Evolutionary conservation across 2,113 vertebrate genomes (phyloP).

Genomic region (Pollimyrus isidori): DNA sequence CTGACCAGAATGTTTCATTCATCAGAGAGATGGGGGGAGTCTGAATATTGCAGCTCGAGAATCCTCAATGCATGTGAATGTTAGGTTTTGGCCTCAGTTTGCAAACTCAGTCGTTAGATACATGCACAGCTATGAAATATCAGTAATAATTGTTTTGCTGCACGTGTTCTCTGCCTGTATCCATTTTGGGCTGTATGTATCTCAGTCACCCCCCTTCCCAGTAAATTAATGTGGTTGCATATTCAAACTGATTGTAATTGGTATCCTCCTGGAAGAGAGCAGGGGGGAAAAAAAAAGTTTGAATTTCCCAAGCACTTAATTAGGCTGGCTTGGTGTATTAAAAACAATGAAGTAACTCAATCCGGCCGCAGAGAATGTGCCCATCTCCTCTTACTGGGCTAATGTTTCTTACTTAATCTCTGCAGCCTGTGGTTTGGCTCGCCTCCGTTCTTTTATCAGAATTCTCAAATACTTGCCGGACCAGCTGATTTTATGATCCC

Average conservation of each 20-base stretch:
- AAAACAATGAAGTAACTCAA: constrained; percentile 71
- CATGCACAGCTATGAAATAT: neutral
- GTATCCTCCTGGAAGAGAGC: constrained; percentile 66
- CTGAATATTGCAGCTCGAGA: neutral
- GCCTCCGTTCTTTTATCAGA: constrained; percentile 45
- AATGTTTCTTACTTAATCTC: constrained; percentile 50
- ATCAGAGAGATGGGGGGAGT: neutral
- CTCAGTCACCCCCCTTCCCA: constrained; percentile 47
- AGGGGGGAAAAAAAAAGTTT: constrained; percentile 37
- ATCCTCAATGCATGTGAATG: neutral
- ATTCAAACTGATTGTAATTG: constrained; percentile 69
- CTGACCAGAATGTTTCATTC: neutral
- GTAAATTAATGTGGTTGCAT: constrained; percentile 57
- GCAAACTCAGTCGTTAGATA: neutral
- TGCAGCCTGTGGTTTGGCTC: constrained; percentile 52
- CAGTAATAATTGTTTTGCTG: constrained; percentile 39
- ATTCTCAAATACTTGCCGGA: constrained; percentile 43
- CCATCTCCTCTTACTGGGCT: constrained; percentile 48
- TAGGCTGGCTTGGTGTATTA: constrained; percentile 63
- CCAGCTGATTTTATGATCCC: constrained; percentile 38
- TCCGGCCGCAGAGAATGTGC: constrained; percentile 53
- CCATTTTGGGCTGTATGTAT: constrained; percentile 46
- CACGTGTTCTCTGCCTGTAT: constrained; percentile 56
- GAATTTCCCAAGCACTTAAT: constrained; percentile 66
- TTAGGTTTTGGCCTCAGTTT: neutral